A percentile compares a stretch with the other conserved stretches of the same genome.
These are phyloP conservation scores for Liasis olivaceus DNA, from an alignment of 2,797 vertebrate species.

Conservation along the genomic window DNA sequence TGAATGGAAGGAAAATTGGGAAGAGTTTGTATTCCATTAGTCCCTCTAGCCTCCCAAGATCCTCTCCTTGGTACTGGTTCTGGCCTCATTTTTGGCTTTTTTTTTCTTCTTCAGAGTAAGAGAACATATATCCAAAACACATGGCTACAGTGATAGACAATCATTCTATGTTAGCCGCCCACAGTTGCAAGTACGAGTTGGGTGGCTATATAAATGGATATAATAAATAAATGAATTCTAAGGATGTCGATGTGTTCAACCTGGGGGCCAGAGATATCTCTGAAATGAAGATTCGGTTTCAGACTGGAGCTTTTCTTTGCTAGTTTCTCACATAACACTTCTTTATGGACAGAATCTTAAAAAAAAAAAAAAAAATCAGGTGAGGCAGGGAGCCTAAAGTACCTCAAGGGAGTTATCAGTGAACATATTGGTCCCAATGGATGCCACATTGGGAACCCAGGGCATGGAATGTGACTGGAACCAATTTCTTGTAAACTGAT, in stretches of 20 bases:
- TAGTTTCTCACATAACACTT: neutral
- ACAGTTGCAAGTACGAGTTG: neutral
- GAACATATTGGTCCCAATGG: neutral
- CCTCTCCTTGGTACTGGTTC: neutral
- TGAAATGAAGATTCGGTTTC: neutral
- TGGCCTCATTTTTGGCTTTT: neutral
- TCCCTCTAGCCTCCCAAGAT: too few relatives aligned
- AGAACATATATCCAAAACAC: neutral
- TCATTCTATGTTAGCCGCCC: neutral
- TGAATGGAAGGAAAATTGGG: too few relatives aligned
- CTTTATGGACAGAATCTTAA: neutral
- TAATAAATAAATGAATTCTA: neutral
- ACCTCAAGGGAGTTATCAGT: neutral
- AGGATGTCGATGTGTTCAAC: neutral
- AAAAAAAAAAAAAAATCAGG: neutral
- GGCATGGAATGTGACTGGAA: neutral
- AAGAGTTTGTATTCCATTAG: too few relatives aligned
- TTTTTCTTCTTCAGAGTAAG: neutral
- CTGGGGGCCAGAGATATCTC: neutral
- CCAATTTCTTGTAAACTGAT: neutral
- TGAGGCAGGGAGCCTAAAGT: neutral
- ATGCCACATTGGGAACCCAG: neutral
- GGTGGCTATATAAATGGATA: neutral
- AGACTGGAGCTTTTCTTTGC: neutral
- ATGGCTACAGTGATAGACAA: neutral